These are phyloP conservation scores for Dione vanillae DNA, from an alignment of 2,888 invertebrate genomes.

Conservation along the genomic window DNA sequence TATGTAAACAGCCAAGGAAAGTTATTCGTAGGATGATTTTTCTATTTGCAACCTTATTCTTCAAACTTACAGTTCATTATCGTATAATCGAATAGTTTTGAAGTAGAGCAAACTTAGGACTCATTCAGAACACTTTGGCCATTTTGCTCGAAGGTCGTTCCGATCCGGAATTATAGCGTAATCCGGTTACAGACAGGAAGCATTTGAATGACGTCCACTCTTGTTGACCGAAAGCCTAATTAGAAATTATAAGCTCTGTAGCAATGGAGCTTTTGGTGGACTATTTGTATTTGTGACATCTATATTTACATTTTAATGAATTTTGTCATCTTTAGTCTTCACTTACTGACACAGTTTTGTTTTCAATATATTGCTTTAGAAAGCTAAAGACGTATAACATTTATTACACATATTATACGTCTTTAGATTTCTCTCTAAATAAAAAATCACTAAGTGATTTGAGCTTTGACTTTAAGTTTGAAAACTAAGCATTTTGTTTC, in stretches of 20 bases:
- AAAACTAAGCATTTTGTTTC: too few relatives aligned
- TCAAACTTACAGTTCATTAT: neutral
- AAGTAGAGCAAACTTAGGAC: slow-evolving; percentile 25
- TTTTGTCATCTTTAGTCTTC: neutral
- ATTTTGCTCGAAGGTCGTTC: slow-evolving; percentile 40
- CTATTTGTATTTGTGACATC: neutral
- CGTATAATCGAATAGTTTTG: neutral
- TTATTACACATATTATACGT: too few relatives aligned
- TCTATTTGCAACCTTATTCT: neutral
- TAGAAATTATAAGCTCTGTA: slow-evolving; percentile 17
- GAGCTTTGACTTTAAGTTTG: too few relatives aligned
- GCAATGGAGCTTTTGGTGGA: neutral
- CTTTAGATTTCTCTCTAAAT: too few relatives aligned
- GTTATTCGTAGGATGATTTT: neutral
- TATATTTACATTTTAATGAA: neutral
- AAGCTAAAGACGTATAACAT: too few relatives aligned
- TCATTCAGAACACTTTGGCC: slow-evolving; percentile 28
- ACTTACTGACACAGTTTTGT: too few relatives aligned
- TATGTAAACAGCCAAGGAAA: slow-evolving; percentile 17
- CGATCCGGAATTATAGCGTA: slow-evolving; percentile 55
- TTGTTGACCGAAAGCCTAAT: slow-evolving; percentile 18
- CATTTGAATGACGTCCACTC: slow-evolving; percentile 17
- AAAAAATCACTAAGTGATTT: too few relatives aligned
- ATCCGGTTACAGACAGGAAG: slow-evolving; percentile 49
- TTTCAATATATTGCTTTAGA: too few relatives aligned